Evolutionary conservation across 2,113 vertebrate genomes (phyloP), one percentile per base, ranked within the genome.

Genomic region (Sarotherodon lohbergeri): DNA sequence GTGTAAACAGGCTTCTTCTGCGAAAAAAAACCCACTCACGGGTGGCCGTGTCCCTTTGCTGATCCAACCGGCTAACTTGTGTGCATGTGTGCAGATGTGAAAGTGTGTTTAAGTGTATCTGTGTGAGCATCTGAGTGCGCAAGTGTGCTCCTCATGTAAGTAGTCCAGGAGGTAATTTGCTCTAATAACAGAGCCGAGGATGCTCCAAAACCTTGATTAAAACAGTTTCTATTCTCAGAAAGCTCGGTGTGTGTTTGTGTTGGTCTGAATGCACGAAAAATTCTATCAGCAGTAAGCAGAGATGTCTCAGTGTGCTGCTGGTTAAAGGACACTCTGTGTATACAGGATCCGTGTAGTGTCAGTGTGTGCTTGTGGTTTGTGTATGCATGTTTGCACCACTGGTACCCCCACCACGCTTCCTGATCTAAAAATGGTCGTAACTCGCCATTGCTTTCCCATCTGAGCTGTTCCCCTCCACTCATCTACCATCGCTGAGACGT

Each of bases 141-240:
- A 68, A 90, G 66, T 50, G 59, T 73, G 82, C 73, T 83, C 82
- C 83, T 71, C 83, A 71, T 83, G 50, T 84, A 90, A 93, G 84
- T 80, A 91, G 81, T 87, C 90, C 71, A 22, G 90, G 90, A 94
- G 94, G 89, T 94, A 84, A 93, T 95, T 94, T 91, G 89, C 90
- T 95, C 78, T 92, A 95, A 95, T 93, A 95, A 94, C 94, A 96
- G 84, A 87, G 91, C 87, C 82, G 81, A 86, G n/a, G 48, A 94
- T 81, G 36, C 88, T 92, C 89, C 85, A 93, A 91, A 93, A 93
- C 71, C 54, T n/a, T 93, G 90, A 95, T 95, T 95, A 94, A 93
- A 94, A 91, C 86, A 88, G 66, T 86, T 48, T 92, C 90, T 95
- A 93, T 91, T 94, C 92, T 91, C 84, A 86, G 91, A 83, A 78